Base-by-base conservation (phyloP, 2,113 vertebrate genomes). In the Piliocolobus tephrosceles region DNA sequence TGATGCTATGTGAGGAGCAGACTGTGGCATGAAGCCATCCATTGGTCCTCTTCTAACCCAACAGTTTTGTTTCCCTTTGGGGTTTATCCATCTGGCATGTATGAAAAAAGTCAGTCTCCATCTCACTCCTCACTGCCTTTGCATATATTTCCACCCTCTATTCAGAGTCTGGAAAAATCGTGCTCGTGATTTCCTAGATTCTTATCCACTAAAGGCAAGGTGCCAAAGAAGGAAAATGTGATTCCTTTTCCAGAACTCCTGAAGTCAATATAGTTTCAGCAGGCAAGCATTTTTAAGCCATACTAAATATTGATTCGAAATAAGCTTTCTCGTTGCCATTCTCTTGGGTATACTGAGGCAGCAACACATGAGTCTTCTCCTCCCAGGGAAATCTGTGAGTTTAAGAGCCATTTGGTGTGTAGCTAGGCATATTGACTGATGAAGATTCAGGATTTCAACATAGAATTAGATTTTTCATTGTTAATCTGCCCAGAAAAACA, bases 241-340 rank as follows among this genome's bases (percentile, higher is more conserved):
- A 92, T 81, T 92, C 61, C 27, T 91, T 96, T 96, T 88, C 92
- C 75, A 92, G 87, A 90, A 84, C 70, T 96, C 81, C 81, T 84
- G 32, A 92, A 95, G 73, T 86, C 64, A 88, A 32, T 86, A 47
- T 68, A 83, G 70, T 91, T 79, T 72, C 93, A 93, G 13, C 72
- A 88, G 23, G n/a, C 80, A 92, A 92, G 8, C 22, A 50, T 94
- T 96, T 85, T 35, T 43, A 90, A 96, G 85, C 23, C 23, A 79
- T 38, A 35, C 2, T 75, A 61, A 91, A 27, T 45, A 35, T n/a
- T 68, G 32, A 20, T 55, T 95, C 66, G 85, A 88, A 96, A 81
- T 85, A 90, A 90, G n/a, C 8, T 47, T 85, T 47, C 82, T 88
- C 50, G 2, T 75, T 95, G 13, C 23, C 13, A 61, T 82, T 91